Conservation (phyloP, 2,888 invertebrate genomes). For the Lordiphosa fenestrarum region DNA sequence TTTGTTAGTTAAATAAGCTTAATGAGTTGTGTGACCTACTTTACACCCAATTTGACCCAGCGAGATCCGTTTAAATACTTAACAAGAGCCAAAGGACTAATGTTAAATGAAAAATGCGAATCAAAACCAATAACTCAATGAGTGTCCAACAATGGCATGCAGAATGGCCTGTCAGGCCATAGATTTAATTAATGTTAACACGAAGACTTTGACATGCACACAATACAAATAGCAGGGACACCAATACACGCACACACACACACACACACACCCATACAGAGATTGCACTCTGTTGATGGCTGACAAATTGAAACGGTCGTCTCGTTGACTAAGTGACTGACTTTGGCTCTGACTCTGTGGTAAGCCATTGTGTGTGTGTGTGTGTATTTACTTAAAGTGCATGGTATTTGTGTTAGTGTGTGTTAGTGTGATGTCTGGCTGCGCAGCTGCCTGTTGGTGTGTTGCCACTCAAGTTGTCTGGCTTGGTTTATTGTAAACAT, state of each 20-base stretch:
- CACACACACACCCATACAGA: constrained; percentile 10
- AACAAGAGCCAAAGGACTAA: constrained; percentile 12
- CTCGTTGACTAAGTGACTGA: constrained; percentile 62
- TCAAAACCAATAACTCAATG: constrained; percentile 41
- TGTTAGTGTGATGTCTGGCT: constrained; percentile 1
- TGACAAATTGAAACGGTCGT: constrained; percentile 64
- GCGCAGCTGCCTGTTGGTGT: constrained; percentile 58
- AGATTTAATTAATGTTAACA: constrained; percentile 75
- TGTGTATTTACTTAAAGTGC: constrained; percentile 30
- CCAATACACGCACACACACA: constrained; percentile 7
- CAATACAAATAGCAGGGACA: constrained; percentile 53
- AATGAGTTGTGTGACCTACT: too few relatives aligned
- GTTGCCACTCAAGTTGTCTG: constrained; percentile 62
- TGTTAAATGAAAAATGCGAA: constrained; percentile 37
- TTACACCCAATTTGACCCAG: constrained; percentile 6
- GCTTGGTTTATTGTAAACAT: constrained; percentile 68
- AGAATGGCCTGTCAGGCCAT: constrained; percentile 43
- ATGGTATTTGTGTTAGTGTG: constrained; percentile 19
- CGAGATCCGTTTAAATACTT: constrained; percentile 4
- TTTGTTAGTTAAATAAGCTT: too few relatives aligned
- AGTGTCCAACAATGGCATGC: constrained; percentile 15
- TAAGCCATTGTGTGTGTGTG: constrained; percentile 9
- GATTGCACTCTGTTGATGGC: constrained; percentile 58
- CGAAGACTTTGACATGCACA: constrained; percentile 70
- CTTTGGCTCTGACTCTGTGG: constrained; percentile 31